Conservation (phyloP, 2,113 vertebrate species). For the Rynchops niger region DNA sequence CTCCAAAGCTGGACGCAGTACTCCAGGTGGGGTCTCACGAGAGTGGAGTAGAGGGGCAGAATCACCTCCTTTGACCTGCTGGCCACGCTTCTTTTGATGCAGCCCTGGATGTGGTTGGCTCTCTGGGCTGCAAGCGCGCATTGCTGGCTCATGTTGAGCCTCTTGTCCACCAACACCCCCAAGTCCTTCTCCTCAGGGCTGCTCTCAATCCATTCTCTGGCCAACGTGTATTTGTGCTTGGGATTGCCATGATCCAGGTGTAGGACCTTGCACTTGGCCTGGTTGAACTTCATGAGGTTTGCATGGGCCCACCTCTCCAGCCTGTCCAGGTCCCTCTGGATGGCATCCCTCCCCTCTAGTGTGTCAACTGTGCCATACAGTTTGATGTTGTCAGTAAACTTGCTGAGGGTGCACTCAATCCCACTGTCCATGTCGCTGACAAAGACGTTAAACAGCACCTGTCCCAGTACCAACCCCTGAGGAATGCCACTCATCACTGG, state of each 20-base stretch:
- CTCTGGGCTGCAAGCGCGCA: too few species aligned
- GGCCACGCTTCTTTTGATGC: neutral
- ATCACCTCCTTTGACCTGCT: neutral
- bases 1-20: neutral
- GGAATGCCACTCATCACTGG: neutral
- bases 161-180: neutral
- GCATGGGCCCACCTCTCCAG: neutral
- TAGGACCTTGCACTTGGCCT: neutral
- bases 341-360: too few species aligned
- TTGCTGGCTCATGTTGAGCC: neutral
- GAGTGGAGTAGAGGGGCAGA: neutral
- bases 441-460: neutral
- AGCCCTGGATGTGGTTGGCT: neutral
- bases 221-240: neutral
- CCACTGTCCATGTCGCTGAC: too few species aligned
- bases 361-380: neutral
- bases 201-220: neutral
- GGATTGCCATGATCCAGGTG: neutral
- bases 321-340: neutral
- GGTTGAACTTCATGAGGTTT: neutral
- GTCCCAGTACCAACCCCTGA: neutral
- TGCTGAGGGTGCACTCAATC: neutral
- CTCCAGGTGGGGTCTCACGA: neutral
- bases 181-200: neutral
- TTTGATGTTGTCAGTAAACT: neutral